Conservation (phyloP, 2,888 invertebrate species). For the Alviniconcha strummeri region DNA sequence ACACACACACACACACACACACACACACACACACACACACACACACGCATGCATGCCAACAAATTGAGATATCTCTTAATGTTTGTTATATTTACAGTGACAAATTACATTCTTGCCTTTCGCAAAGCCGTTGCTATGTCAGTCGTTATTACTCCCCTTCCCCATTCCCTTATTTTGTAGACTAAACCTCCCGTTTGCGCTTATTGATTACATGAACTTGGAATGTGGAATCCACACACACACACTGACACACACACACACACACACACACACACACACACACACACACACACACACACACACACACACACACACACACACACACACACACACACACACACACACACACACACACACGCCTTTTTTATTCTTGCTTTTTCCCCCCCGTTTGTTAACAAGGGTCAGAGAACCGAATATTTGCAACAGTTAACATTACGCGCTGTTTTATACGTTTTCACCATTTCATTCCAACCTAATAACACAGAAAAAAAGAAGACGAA, state of each 20-base stretch:
- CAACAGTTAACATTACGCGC: too few species aligned
- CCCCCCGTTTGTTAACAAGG: background rate
- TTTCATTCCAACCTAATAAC: too few species aligned
- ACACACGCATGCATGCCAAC: background rate
- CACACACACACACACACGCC: background rate
- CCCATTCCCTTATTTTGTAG: too few species aligned
- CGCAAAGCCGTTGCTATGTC: too few species aligned
- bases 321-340: background rate
- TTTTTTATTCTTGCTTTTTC: background rate
- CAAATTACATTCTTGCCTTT: too few species aligned
- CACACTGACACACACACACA: background rate
- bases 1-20: background rate
- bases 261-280: background rate
- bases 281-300: background rate
- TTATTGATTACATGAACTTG: too few species aligned
- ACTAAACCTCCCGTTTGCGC: too few species aligned
- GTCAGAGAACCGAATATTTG: background rate
- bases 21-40: background rate
- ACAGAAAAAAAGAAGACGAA: too few species aligned
- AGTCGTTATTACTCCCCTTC: too few species aligned
- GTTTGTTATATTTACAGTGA: too few species aligned
- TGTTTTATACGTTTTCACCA: too few species aligned
- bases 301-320: background rate
- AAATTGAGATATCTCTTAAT: background rate
- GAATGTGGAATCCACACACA: background rate